A percentile compares a stretch with the other conserved stretches of the same genome.
Evolutionary conservation across 2,888 invertebrate species (phyloP).

Genomic region (Pheosia tremula): DNA sequence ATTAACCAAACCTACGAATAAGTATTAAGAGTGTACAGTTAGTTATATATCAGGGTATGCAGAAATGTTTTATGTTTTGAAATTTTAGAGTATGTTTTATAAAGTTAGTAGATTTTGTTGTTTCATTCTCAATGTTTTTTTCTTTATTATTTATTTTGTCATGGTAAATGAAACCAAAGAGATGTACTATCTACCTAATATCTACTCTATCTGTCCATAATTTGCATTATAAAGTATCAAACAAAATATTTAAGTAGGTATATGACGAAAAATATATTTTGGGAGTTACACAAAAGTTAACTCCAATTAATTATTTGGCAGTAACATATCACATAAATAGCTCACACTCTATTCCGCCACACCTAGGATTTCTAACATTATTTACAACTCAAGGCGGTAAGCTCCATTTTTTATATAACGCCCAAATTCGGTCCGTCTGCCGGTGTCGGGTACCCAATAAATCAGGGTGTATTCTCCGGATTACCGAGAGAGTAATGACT

Average conservation of each 20-base stretch:
- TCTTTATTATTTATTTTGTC: no score
- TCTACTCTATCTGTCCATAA: no score
- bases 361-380: slow-evolving; percentile 70
- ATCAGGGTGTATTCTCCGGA: slow-evolving; percentile 81
- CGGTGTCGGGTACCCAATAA: slow-evolving; percentile 72
- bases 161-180: no score
- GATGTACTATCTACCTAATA: no score
- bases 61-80: slow-evolving; percentile 9
- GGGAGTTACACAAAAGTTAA: background rate
- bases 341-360: slow-evolving; percentile 36
- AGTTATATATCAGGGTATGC: slow-evolving; percentile 20
- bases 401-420: slow-evolving; percentile 81
- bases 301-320: background rate
- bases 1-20: slow-evolving; percentile 34
- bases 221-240: no score
- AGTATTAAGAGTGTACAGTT: slow-evolving; percentile 23
- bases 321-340: background rate
- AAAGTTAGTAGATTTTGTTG: no score
- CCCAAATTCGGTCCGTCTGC: slow-evolving; percentile 80
- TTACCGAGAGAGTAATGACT: slow-evolving; percentile 83
- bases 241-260: no score
- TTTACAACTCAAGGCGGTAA: slow-evolving; percentile 76
- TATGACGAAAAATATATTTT: no score
- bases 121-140: no score
- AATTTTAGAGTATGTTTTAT: slow-evolving; percentile 6